phyloP scores from a whole-genome alignment of 2,113 vertebrate species.

The Chunga burmeisteri region DNA sequence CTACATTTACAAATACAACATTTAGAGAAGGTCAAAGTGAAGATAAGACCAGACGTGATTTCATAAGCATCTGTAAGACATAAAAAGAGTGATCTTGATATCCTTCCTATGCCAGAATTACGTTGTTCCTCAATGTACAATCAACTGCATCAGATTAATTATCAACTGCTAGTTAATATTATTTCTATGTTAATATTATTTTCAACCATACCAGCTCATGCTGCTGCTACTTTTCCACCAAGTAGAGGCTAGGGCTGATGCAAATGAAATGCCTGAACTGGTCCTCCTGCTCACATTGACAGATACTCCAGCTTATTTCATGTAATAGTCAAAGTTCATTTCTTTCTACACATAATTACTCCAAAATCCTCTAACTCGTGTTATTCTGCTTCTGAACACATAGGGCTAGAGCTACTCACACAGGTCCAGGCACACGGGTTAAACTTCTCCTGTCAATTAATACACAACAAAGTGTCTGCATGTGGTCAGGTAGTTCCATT shows the following conservation, averaged over 20 bases:
- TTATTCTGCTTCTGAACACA: neutral
- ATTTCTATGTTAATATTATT: neutral
- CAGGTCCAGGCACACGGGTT: neutral
- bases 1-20: neutral
- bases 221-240: neutral
- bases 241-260: neutral
- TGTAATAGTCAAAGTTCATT: neutral
- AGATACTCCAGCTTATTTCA: neutral
- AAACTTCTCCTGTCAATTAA: neutral
- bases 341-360: neutral
- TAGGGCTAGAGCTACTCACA: neutral
- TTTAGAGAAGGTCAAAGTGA: neutral
- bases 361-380: neutral
- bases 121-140: neutral
- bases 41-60: neutral
- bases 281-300: neutral
- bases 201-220: neutral
- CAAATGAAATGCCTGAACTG: neutral
- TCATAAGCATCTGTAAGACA: neutral
- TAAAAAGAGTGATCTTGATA: neutral
- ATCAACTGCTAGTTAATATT: neutral
- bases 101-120: neutral
- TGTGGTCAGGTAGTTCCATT: neutral
- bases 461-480: neutral
- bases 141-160: neutral